Conservation (phyloP, 1,140 invertebrate species). For the Trissolcus basalis region DNA sequence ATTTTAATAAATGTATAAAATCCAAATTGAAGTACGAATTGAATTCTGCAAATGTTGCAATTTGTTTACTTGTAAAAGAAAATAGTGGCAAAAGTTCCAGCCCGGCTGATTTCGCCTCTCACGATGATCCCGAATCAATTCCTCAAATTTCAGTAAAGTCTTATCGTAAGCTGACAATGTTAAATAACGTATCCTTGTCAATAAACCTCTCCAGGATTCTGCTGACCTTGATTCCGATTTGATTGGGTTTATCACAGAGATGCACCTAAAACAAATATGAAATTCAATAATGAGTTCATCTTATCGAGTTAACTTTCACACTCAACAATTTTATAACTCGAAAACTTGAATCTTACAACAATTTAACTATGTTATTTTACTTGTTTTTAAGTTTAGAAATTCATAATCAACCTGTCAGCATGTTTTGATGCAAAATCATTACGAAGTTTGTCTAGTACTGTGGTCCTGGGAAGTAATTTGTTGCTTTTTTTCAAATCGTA, state of each 20-base stretch:
- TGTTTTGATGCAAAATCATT: slow-evolving; percentile 95
- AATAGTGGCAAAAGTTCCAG: slow-evolving; percentile 97
- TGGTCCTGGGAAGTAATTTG: slow-evolving; percentile 93
- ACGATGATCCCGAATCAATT: slow-evolving; percentile 91
- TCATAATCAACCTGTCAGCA: slow-evolving; percentile 83
- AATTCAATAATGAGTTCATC: no score
- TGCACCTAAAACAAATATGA: slow-evolving; percentile 82
- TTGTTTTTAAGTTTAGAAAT: no score
- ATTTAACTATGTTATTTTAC: slow-evolving; percentile 9
- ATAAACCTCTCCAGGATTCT: slow-evolving; percentile 91
- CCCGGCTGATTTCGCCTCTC: slow-evolving; percentile 92
- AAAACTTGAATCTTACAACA: no score
- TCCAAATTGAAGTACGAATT: no score
- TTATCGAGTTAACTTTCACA: no score
- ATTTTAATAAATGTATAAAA: slow-evolving; percentile 1
- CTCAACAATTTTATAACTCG: no score
- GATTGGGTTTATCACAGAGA: slow-evolving; percentile 92
- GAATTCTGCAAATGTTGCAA: no score
- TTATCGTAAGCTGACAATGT: slow-evolving; percentile 92
- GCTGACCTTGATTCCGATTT: slow-evolving; percentile 91
- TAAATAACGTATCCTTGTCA: slow-evolving; percentile 88
- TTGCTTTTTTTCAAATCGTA: slow-evolving; percentile 94
- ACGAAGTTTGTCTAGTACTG: slow-evolving; percentile 95
- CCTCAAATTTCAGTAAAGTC: slow-evolving; percentile 90
- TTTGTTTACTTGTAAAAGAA: slow-evolving; percentile 86